Percentiles rank a stretch among this genome's conserved stretches.
phyloP scores from a whole-genome alignment of 2,888 invertebrate species.

The Lithosia quadra region DNA sequence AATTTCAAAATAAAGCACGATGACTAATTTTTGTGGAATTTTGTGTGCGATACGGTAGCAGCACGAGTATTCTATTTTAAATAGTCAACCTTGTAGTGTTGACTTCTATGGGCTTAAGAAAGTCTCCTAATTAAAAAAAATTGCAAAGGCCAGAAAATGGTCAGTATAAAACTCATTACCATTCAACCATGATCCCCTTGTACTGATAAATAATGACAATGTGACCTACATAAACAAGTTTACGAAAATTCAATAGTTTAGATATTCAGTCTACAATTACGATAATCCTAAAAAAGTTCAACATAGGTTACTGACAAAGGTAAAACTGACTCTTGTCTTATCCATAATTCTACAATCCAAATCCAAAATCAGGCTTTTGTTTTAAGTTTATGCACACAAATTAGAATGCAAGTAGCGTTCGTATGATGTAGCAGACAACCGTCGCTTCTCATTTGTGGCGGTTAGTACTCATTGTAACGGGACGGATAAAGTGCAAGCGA shows the following conservation, averaged over 20 bases:
- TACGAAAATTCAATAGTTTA: too few species aligned
- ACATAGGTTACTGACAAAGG: not conserved
- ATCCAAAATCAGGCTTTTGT: conserved; percentile 63
- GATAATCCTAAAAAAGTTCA: too few species aligned
- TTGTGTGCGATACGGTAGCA: not conserved
- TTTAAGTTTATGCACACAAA: conserved; percentile 72
- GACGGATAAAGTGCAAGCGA: conserved; percentile 71
- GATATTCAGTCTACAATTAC: too few species aligned
- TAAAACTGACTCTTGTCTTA: conserved; percentile 24
- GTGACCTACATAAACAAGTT: too few species aligned
- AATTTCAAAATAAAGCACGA: conserved; percentile 9
- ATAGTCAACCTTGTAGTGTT: not conserved
- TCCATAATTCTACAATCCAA: conserved; percentile 42
- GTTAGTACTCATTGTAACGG: conserved; percentile 71
- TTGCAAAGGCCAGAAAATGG: too few species aligned
- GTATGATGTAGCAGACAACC: conserved; percentile 48
- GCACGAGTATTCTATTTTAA: not conserved
- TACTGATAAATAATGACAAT: too few species aligned
- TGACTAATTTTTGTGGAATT: not conserved
- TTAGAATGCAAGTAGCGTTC: conserved; percentile 63
- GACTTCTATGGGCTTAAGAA: not conserved
- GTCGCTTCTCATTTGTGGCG: conserved; percentile 65
- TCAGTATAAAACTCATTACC: too few species aligned
- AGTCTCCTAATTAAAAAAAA: too few species aligned
- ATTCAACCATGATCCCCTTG: too few species aligned